Evolutionary conservation across 2,888 invertebrate genomes (phyloP).

Genomic region (Orthosia incerta): DNA sequence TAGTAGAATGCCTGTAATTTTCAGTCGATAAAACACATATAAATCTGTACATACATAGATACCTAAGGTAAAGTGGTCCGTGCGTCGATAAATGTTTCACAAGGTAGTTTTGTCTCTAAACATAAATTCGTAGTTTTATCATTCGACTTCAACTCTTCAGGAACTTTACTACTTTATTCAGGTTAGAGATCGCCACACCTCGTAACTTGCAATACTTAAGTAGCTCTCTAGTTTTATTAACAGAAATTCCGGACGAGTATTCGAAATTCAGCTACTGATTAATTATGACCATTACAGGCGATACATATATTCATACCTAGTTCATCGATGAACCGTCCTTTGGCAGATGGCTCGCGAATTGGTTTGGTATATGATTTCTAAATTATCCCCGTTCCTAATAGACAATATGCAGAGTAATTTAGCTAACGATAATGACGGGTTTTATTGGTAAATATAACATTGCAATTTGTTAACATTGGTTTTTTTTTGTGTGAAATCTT

Average conservation of each 20-base stretch:
- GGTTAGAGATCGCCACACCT: conserved; percentile 27
- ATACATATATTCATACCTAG: neutral
- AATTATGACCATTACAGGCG: conserved; percentile 23
- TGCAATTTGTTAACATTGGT: conserved; percentile 10
- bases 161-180: conserved; percentile 47
- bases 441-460: neutral
- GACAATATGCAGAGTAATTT: conserved; percentile 9
- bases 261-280: conserved; percentile 20
- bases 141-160: conserved; percentile 25
- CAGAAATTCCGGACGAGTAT: conserved; percentile 1
- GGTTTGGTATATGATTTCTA: conserved; percentile 33
- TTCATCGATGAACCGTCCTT: conserved; percentile 2
- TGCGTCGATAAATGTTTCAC: conserved; percentile 45
- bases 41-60: too few relatives aligned
- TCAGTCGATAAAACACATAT: conserved; percentile 8
- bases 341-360: conserved; percentile 13
- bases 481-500: too few relatives aligned
- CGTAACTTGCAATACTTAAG: conserved; percentile 15
- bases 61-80: neutral
- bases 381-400: conserved; percentile 10
- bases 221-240: neutral
- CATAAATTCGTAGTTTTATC: conserved; percentile 53
- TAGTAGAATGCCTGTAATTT: neutral
- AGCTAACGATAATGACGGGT: conserved; percentile 15
- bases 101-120: conserved; percentile 35